Conservation (phyloP, 2,888 invertebrate species). For the Crossocerus cetratus region DNA sequence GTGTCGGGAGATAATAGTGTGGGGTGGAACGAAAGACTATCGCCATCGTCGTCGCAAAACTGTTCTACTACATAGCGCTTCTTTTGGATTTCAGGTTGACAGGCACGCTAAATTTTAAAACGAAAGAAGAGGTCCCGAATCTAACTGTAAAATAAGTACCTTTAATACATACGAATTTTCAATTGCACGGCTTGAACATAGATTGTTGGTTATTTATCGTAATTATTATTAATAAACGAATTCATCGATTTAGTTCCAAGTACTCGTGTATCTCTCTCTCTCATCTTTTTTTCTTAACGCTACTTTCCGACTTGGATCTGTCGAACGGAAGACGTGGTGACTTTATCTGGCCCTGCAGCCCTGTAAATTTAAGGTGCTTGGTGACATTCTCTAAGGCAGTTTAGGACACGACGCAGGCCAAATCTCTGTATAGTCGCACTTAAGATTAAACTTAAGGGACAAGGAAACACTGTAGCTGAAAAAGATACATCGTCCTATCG, state of each 20-base stretch:
- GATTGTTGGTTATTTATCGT: conserved; percentile 70
- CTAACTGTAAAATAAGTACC: conserved; percentile 35
- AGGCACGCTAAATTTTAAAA: conserved; percentile 38
- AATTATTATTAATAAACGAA: conserved; percentile 63
- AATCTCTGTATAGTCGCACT: conserved; percentile 32
- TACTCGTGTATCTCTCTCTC: conserved; percentile 37
- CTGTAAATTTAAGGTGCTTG: conserved; percentile 30
- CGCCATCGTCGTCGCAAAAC: background rate
- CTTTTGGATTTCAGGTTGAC: conserved; percentile 54
- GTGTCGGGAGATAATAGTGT: background rate
- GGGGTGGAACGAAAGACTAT: background rate
- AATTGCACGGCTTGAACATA: conserved; percentile 62
- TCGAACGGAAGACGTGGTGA: conserved; percentile 6
- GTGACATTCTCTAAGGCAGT: conserved; percentile 1
- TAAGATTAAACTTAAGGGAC: conserved; percentile 12
- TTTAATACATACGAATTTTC: conserved; percentile 42
- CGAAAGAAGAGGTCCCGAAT: conserved; percentile 30
- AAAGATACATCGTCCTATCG: conserved; percentile 10
- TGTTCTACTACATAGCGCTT: conserved; percentile 37
- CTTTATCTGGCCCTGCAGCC: conserved; percentile 4
- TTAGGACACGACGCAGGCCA: conserved; percentile 17
- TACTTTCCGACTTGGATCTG: background rate
- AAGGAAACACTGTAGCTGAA: conserved; percentile 1
- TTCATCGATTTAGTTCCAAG: conserved; percentile 57
- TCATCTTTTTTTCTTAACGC: conserved; percentile 23